These are phyloP conservation scores for Druon quercuslanigerum DNA, from an alignment of 1,140 invertebrate species.

Conservation along the genomic window DNA sequence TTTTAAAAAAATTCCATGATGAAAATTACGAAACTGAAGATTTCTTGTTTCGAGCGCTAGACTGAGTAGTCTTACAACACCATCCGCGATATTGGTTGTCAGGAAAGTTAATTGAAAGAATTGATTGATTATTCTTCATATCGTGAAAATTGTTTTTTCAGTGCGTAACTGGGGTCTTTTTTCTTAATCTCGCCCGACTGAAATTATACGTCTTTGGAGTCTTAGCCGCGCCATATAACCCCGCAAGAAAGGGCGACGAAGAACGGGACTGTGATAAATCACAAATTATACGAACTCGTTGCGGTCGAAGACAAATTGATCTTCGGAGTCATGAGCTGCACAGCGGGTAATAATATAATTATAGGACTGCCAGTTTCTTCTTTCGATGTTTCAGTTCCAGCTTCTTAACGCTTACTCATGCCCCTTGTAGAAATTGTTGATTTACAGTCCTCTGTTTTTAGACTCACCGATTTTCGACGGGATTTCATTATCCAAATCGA, in stretches of 20 bases:
- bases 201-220: slow-evolving; percentile 54
- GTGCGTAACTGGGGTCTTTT: neutral
- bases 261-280: slow-evolving; percentile 68
- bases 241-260: slow-evolving; percentile 48
- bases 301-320: slow-evolving; percentile 67
- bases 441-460: slow-evolving; percentile 57
- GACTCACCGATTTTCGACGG: slow-evolving; percentile 45
- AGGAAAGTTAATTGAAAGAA: slow-evolving; percentile 1
- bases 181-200: slow-evolving; percentile 26
- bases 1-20: too few relatives aligned
- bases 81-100: neutral
- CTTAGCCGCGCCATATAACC: slow-evolving; percentile 43
- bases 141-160: slow-evolving; percentile 13
- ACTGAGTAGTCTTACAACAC: neutral
- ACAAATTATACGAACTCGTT: slow-evolving; percentile 69
- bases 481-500: slow-evolving; percentile 40
- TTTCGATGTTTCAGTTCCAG: slow-evolving; percentile 63
- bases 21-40: neutral
- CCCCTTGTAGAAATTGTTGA: slow-evolving; percentile 47
- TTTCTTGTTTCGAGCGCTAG: neutral
- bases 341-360: slow-evolving; percentile 73
- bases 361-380: slow-evolving; percentile 62
- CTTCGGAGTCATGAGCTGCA: slow-evolving; percentile 64
- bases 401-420: slow-evolving; percentile 56
- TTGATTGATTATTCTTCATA: slow-evolving; percentile 14